phyloP scores from a whole-genome alignment of 2,113 vertebrate species.

The Scalopus aquaticus region DNA sequence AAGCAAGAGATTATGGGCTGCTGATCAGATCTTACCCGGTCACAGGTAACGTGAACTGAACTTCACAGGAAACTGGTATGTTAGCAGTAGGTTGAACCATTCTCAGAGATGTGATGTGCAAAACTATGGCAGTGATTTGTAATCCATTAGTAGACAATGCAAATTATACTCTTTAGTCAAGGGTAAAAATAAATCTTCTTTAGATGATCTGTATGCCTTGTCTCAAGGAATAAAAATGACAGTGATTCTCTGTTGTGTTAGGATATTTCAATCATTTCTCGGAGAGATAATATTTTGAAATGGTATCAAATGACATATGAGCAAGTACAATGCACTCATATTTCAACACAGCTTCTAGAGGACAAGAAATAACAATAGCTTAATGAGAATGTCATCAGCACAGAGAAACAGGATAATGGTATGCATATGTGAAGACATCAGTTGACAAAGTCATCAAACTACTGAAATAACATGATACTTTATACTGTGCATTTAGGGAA shows the following conservation, averaged over 20 bases:
- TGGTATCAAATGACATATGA: neutral
- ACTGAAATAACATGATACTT: neutral
- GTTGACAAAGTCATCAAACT: neutral
- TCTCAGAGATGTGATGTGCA: neutral
- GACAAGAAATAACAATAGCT: neutral
- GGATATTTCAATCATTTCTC: neutral
- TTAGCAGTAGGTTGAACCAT: neutral
- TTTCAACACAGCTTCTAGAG: neutral
- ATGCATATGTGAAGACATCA: neutral
- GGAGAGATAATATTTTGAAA: neutral
- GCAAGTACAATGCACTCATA: neutral
- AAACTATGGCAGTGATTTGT: neutral
- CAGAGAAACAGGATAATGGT: neutral
- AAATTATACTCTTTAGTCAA: neutral
- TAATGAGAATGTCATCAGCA: neutral
- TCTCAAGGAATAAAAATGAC: neutral
- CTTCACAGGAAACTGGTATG: neutral
- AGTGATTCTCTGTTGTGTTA: neutral
- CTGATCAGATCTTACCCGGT: conserved; percentile 12
- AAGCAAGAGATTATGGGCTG: neutral
- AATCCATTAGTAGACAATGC: neutral
- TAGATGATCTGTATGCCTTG: neutral
- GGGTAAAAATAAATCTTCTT: neutral
- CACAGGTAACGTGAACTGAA: neutral
- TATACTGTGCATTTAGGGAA: neutral